A percentile compares a stretch with the other conserved stretches of the same genome.
These are phyloP conservation scores for Pteria penguin DNA, from an alignment of 2,888 invertebrate genomes.

Conservation along the genomic window DNA sequence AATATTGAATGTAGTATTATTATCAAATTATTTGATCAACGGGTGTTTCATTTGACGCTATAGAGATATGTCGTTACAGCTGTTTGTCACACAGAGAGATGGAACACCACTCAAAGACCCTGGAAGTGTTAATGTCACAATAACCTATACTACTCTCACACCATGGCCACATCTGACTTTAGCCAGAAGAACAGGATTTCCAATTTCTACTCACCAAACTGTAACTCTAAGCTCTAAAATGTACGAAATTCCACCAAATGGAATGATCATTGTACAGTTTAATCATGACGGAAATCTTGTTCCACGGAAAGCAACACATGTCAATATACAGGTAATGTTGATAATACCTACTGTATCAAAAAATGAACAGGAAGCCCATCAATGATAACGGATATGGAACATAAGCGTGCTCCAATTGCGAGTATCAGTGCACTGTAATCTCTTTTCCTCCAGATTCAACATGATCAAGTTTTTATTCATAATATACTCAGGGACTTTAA, in stretches of 20 bases:
- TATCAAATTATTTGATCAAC: too few species aligned
- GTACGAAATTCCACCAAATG: background rate
- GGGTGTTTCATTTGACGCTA: too few species aligned
- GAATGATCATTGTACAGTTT: background rate
- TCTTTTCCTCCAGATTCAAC: too few species aligned
- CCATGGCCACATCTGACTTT: background rate
- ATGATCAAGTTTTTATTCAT: too few species aligned
- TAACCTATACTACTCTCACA: background rate
- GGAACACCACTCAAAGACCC: background rate
- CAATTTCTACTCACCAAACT: background rate
- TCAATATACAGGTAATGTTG: background rate
- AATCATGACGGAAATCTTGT: background rate
- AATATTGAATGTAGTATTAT: too few species aligned
- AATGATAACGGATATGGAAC: too few species aligned
- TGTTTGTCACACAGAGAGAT: background rate
- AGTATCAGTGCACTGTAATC: too few species aligned
- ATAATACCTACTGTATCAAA: too few species aligned
- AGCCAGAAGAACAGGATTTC: background rate
- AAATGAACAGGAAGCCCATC: too few species aligned
- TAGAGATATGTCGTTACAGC: too few species aligned
- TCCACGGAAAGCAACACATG: background rate
- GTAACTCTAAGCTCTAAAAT: background rate
- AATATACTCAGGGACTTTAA: too few species aligned
- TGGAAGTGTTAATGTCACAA: background rate
- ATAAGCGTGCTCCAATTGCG: too few species aligned